These are phyloP conservation scores for Neodiprion fabricii DNA, from an alignment of 1,140 invertebrate genomes.

Conservation along the genomic window DNA sequence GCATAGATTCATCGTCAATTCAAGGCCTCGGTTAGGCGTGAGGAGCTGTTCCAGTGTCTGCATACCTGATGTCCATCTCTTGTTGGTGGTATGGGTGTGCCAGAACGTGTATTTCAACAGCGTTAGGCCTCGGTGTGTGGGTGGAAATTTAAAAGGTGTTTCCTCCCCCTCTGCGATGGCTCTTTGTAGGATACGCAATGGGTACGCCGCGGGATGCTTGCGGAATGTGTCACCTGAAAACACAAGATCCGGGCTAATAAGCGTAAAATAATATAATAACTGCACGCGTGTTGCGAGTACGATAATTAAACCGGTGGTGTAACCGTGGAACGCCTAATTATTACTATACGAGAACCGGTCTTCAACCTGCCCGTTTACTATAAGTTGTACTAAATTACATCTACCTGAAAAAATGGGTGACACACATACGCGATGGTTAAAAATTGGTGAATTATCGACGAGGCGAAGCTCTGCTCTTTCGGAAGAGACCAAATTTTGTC, in stretches of 20 bases:
- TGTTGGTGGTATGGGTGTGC: too few species aligned
- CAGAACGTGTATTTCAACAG: too few species aligned
- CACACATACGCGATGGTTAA: too few species aligned
- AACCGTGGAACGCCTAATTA: background rate
- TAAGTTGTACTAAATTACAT: too few species aligned
- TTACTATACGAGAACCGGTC: background rate
- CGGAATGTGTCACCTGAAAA: conserved; percentile 7
- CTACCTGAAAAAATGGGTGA: too few species aligned
- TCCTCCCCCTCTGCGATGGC: too few species aligned
- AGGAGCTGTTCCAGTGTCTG: background rate
- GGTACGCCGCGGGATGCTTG: background rate
- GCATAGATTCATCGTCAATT: conserved; percentile 2
- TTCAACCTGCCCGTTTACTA: too few species aligned
- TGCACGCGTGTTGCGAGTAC: background rate
- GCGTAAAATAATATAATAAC: background rate
- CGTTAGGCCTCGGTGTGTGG: too few species aligned
- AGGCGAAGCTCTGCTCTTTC: too few species aligned
- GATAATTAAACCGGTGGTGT: background rate
- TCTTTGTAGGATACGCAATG: background rate
- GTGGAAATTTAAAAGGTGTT: too few species aligned
- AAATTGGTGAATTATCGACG: too few species aligned
- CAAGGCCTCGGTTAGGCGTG: background rate
- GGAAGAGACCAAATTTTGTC: too few species aligned
- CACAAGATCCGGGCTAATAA: background rate
- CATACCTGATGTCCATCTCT: background rate